A percentile compares a stretch with the other conserved stretches of the same genome.
phyloP scores from a whole-genome alignment of 2,888 invertebrate species.

The Gibbula magus region DNA sequence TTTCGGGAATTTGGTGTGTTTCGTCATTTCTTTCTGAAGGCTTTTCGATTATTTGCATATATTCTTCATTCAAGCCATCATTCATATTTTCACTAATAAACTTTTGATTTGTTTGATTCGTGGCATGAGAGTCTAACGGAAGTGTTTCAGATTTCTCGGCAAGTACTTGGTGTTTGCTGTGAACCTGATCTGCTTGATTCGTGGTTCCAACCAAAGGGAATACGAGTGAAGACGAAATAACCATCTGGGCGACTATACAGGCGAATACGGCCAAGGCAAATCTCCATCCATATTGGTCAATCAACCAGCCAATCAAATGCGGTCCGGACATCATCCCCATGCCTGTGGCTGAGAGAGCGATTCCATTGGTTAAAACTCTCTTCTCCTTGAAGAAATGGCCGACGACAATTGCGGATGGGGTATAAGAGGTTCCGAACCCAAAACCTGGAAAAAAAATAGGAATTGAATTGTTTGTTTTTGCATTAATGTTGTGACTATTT shows the following conservation, averaged over 20 bases:
- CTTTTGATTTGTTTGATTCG: too few species aligned
- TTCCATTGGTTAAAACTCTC: neutral
- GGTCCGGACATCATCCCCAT: neutral
- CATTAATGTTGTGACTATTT: neutral
- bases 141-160: too few species aligned
- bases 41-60: too few species aligned
- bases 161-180: too few species aligned
- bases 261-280: neutral
- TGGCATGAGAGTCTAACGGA: too few species aligned
- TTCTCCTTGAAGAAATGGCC: neutral
- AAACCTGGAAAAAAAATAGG: neutral
- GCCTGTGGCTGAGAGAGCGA: neutral
- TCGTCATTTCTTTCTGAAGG: too few species aligned
- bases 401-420: neutral
- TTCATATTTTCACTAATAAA: too few species aligned
- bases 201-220: neutral
- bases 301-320: constrained; percentile 9
- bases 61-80: too few species aligned
- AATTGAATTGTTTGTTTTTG: too few species aligned
- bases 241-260: neutral
- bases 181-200: neutral
- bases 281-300: neutral
- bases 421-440: neutral
- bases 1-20: too few species aligned
- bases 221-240: neutral